Evolutionary conservation across 2,797 vertebrate species (phyloP), one percentile per base, ranked within the genome.

Genomic region (Philypnodon macrostomus): DNA sequence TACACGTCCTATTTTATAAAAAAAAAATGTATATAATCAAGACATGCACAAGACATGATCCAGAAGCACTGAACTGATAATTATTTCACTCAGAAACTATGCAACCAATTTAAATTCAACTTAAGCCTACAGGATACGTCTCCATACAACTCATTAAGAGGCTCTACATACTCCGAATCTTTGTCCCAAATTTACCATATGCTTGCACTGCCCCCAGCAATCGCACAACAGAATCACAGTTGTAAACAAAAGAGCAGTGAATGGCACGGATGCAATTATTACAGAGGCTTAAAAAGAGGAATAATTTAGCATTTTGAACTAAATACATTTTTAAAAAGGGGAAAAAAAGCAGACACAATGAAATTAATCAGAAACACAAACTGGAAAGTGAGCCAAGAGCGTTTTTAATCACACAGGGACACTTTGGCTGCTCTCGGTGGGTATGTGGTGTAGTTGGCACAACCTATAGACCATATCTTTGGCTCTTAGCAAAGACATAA

Each of bases 311-410:
- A 42, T 63, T 65, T 54, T 50, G 60, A 70, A 68, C 59, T 59
- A 24, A 57, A 31, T 48, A 53, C 47, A 31, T 48, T 67, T 23
- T 69, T 69, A 47, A 53, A 24, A 46, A n/a, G n/a, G 33, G 42
- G 29, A 52, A 72, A 73, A 21, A 68, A 59, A 65, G 49, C 64
- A 23, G 26, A 55, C 58, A 79, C 66, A 66, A 73, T 47, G 63
- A 71, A 77, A 86, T 70, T 67, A 79, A 83, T 80, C 68, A 73
- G 55, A 78, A 73, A 73, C 69, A 71, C 67, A 77, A 81, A 71
- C 59, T 63, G 63, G 80, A 65, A 72, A 69, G 64, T 56, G 60
- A 31, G 76, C 73, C 81, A 60, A 61, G 59, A 73, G 78, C 60
- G 2, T 63, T 71, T 77, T 79, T 75, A 80, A 79, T 76, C 65